phyloP scores from a whole-genome alignment of 2,888 invertebrate species.

The Pollenia amentaria region DNA sequence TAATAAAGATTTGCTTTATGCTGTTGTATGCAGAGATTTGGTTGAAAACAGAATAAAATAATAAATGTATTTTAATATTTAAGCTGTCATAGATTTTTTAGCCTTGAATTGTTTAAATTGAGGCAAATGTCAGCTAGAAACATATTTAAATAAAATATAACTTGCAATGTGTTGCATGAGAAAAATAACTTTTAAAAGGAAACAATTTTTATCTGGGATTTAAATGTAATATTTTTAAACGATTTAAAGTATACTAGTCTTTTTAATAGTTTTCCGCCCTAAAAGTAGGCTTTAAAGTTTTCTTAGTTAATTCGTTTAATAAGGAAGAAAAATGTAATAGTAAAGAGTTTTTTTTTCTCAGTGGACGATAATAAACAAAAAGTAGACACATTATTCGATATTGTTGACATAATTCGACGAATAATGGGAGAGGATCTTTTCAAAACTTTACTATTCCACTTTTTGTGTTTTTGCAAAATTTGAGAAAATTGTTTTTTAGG shows the following conservation, averaged over 20 bases:
- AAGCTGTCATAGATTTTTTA: slow-evolving; percentile 58
- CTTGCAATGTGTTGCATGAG: slow-evolving; percentile 10
- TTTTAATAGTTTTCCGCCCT: not conserved
- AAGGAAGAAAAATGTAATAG: not conserved
- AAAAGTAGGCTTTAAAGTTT: slow-evolving; percentile 10
- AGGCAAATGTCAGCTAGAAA: slow-evolving; percentile 30
- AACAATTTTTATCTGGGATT: not conserved
- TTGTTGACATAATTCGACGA: no score
- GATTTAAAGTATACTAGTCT: not conserved
- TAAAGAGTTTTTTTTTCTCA: no score
- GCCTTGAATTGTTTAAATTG: slow-evolving; percentile 56
- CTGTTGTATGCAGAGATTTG: not conserved
- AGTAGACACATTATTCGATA: no score
- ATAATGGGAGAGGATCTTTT: no score
- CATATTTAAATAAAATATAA: slow-evolving; percentile 23
- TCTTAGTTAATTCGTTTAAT: no score
- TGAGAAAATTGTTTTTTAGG: no score
- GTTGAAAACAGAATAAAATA: slow-evolving; percentile 44
- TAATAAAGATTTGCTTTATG: not conserved
- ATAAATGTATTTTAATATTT: slow-evolving; percentile 63
- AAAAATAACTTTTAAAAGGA: not conserved
- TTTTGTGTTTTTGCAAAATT: no score
- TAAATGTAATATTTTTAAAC: not conserved
- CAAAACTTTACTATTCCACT: no score
- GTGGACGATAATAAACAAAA: no score